A percentile compares a stretch with the other conserved stretches of the same genome.
Conservation (phyloP, 2,113 vertebrate species). For the Oncorhynchus nerka region DNA sequence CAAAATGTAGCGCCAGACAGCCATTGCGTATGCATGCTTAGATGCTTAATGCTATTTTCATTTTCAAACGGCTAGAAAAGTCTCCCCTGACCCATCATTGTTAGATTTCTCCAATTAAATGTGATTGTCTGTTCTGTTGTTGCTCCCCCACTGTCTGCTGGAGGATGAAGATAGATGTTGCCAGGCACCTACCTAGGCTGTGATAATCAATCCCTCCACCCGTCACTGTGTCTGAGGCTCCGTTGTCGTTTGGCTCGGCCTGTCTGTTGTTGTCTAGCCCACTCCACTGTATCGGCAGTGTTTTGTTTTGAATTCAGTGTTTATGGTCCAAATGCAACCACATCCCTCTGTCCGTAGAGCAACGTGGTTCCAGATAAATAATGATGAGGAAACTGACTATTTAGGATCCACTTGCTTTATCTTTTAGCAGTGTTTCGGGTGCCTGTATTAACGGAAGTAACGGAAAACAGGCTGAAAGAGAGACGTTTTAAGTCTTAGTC, state of each 20-base stretch:
- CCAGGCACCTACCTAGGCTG: constrained; percentile 7
- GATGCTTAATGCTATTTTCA: background rate
- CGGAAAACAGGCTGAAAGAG: background rate
- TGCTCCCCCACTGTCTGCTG: background rate
- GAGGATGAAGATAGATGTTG: constrained; percentile 27
- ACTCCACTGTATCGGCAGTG: no score
- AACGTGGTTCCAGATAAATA: background rate
- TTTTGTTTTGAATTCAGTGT: background rate
- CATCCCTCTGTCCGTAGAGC: background rate
- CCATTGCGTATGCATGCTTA: background rate
- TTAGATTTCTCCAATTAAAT: constrained; percentile 22
- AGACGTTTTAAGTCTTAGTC: background rate
- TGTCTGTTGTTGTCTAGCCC: background rate
- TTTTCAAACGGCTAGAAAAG: background rate
- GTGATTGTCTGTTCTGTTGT: constrained; percentile 12
- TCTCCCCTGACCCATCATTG: background rate
- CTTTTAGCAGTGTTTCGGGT: background rate
- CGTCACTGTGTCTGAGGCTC: constrained; percentile 5
- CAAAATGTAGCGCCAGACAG: background rate
- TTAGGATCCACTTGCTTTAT: background rate
- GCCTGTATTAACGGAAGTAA: background rate
- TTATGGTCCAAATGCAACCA: background rate
- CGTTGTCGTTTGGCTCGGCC: constrained; percentile 3
- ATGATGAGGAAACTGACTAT: background rate
- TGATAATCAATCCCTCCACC: constrained; percentile 21